Evolutionary conservation across 2,113 vertebrate genomes (phyloP).

Genomic region (Gracilinanus agilis): DNA sequence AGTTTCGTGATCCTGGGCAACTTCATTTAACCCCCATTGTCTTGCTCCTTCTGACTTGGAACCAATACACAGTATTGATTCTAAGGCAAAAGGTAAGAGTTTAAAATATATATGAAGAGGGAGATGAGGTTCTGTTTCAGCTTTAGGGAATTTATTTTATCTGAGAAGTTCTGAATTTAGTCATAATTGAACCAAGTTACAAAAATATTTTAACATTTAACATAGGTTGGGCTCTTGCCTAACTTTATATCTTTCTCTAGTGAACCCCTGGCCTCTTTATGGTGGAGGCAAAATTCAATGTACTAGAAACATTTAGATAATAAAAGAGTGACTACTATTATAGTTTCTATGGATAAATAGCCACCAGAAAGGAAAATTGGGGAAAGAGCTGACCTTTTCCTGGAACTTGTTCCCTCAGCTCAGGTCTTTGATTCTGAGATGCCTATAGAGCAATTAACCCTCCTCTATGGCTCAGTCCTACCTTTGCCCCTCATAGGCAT

Average conservation of each 20-base stretch:
- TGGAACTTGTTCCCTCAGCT: neutral
- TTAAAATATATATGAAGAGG: too few species aligned
- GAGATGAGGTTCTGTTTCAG: neutral
- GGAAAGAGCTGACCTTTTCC: neutral
- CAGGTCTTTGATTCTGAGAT: neutral
- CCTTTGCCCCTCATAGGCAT: neutral
- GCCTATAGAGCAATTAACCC: neutral
- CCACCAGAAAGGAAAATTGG: neutral
- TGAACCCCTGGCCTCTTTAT: neutral
- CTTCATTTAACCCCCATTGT: too few species aligned
- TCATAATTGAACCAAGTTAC: neutral
- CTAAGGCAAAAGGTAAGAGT: too few species aligned
- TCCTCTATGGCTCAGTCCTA: neutral
- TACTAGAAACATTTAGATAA: neutral
- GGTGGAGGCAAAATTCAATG: neutral
- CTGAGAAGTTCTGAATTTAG: neutral
- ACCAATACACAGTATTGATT: too few species aligned
- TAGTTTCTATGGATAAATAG: neutral
- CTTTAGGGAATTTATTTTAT: neutral
- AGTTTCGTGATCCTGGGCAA: too few species aligned
- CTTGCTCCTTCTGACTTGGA: too few species aligned
- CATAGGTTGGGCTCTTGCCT: neutral
- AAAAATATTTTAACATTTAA: neutral
- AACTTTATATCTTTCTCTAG: neutral
- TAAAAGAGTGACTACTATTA: neutral